These are phyloP conservation scores for Gambusia affinis DNA, from an alignment of 2,113 vertebrate genomes.

Conservation along the genomic window DNA sequence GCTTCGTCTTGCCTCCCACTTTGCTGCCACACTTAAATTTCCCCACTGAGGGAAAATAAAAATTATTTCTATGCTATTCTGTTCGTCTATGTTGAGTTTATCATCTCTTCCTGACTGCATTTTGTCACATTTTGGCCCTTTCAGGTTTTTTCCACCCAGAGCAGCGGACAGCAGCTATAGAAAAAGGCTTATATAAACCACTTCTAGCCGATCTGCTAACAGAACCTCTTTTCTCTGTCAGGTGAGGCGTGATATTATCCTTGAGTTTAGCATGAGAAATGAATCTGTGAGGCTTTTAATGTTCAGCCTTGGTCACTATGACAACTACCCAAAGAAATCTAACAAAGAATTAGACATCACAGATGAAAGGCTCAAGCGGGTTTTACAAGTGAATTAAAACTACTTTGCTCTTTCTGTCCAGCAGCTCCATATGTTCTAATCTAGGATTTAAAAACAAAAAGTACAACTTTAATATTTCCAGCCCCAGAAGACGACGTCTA, in stretches of 20 bases:
- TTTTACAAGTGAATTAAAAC: not conserved
- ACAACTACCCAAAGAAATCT: not conserved
- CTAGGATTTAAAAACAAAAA: not conserved
- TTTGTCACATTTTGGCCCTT: not conserved
- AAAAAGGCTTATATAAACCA: not conserved
- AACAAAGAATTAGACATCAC: not conserved
- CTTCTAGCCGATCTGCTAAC: not conserved
- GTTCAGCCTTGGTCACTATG: constrained; percentile 22
- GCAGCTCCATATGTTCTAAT: not conserved
- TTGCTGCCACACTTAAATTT: no score
- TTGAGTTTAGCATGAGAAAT: constrained; percentile 5
- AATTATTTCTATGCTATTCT: not conserved
- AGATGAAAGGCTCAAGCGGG: not conserved
- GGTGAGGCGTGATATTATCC: not conserved
- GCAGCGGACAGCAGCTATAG: not conserved
- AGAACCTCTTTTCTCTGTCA: not conserved
- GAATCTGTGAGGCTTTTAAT: not conserved
- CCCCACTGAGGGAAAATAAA: no score
- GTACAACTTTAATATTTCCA: not conserved
- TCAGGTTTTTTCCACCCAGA: not conserved
- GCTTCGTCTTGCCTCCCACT: no score
- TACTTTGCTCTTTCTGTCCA: not conserved
- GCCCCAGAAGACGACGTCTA: not conserved
- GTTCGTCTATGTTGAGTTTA: not conserved
- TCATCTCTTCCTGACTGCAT: not conserved